Conservation (phyloP, 1,140 invertebrate genomes). For the Neodiprion lecontei region DNA sequence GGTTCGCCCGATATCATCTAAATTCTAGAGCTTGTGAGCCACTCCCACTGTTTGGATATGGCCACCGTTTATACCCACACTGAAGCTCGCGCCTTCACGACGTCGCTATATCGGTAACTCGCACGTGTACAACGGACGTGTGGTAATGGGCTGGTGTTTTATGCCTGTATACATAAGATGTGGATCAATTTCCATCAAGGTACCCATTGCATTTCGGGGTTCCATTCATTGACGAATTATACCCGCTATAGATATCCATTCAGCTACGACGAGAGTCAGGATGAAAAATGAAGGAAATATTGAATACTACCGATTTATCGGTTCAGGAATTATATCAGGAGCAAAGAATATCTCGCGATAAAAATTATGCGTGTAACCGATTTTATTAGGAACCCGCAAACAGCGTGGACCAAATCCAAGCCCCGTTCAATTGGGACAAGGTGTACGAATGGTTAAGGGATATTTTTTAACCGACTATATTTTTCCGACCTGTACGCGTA, state of each 20-base stretch:
- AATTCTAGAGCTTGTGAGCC: slow-evolving; percentile 8
- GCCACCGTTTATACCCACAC: not conserved
- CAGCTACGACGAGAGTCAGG: too few species aligned
- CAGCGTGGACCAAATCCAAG: too few species aligned
- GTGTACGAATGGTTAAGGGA: too few species aligned
- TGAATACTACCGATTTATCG: too few species aligned
- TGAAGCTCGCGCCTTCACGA: not conserved
- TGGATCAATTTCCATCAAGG: not conserved
- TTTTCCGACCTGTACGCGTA: not conserved
- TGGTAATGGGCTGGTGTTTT: slow-evolving; percentile 2
- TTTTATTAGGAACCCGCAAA: too few species aligned
- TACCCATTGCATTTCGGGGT: not conserved
- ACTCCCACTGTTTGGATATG: slow-evolving; percentile 5
- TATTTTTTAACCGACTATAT: too few species aligned
- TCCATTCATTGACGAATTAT: not conserved
- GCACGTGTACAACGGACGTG: not conserved
- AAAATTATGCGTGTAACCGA: too few species aligned
- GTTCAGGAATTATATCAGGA: too few species aligned
- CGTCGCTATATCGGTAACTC: slow-evolving; percentile 1
- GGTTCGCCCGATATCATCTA: slow-evolving; percentile 12
- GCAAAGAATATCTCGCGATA: too few species aligned
- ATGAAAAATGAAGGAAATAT: too few species aligned
- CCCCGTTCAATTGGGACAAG: too few species aligned
- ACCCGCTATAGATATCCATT: too few species aligned
- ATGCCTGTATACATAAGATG: not conserved